These are phyloP conservation scores for Monopterus albus DNA, from an alignment of 2,113 vertebrate species.

Conservation along the genomic window DNA sequence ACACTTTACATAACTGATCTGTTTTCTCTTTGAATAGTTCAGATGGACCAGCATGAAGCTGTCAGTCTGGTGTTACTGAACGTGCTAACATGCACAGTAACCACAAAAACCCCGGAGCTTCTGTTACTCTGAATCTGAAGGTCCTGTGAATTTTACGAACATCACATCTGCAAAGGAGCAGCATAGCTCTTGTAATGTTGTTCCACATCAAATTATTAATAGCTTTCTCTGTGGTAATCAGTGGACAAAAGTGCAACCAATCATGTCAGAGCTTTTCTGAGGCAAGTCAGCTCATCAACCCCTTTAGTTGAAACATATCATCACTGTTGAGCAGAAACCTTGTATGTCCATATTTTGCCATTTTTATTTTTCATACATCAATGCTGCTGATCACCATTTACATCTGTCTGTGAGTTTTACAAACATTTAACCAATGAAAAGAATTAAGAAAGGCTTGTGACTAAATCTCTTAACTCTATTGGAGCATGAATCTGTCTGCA, in stretches of 20 bases:
- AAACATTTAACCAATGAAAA: no score
- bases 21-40: background rate
- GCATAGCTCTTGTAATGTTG: conserved; percentile 1
- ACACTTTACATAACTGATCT: background rate
- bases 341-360: no score
- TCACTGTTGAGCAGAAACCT: no score
- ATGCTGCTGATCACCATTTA: no score
- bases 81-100: background rate
- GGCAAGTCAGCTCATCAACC: no score
- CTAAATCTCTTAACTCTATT: no score
- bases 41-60: background rate
- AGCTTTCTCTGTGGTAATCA: conserved; percentile 18
- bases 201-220: conserved; percentile 3
- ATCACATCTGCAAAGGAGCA: background rate
- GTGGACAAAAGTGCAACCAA: conserved; percentile 33
- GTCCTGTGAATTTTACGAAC: background rate
- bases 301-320: no score
- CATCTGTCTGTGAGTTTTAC: no score
- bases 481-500: no score
- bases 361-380: no score
- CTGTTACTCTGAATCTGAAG: background rate
- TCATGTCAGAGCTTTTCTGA: conserved; percentile 45
- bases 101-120: background rate
- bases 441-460: no score
- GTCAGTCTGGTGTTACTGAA: background rate